Conservation (phyloP, 2,888 invertebrate species). For the Antheraea yamamai region DNA sequence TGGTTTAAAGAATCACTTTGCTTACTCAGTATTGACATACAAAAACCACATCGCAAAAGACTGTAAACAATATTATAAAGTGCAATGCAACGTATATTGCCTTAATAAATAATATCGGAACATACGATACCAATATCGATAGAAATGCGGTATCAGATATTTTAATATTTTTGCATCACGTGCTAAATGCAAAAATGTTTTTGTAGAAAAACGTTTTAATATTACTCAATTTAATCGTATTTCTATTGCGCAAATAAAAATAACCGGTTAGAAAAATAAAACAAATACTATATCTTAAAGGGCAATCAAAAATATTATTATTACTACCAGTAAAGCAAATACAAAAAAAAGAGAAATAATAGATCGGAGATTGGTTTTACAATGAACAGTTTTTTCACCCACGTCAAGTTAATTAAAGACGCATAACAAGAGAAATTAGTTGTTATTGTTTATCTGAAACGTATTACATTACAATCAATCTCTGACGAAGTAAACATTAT, state of each 20-base stretch:
- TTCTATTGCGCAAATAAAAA: too few species aligned
- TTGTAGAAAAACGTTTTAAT: too few species aligned
- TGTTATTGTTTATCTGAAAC: background rate
- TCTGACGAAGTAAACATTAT: background rate
- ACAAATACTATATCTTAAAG: background rate
- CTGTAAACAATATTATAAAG: constrained; percentile 30
- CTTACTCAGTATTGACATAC: constrained; percentile 12
- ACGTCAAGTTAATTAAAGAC: background rate
- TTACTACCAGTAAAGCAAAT: background rate
- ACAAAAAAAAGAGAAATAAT: background rate
- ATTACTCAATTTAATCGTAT: too few species aligned
- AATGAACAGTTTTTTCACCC: background rate
- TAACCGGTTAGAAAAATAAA: background rate
- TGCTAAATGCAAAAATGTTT: too few species aligned
- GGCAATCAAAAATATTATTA: background rate
- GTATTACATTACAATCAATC: background rate
- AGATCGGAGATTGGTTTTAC: background rate
- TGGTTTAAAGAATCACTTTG: constrained; percentile 8
- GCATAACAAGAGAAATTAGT: background rate
- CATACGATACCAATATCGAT: background rate
- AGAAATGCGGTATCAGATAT: background rate
- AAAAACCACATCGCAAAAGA: constrained; percentile 19
- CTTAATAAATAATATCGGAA: background rate
- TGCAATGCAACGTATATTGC: constrained; percentile 24
- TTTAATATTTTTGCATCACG: background rate